Percentiles rank a stretch among this genome's conserved stretches.
phyloP scores from a whole-genome alignment of 2,797 vertebrate species.

The Falco columbarius region DNA sequence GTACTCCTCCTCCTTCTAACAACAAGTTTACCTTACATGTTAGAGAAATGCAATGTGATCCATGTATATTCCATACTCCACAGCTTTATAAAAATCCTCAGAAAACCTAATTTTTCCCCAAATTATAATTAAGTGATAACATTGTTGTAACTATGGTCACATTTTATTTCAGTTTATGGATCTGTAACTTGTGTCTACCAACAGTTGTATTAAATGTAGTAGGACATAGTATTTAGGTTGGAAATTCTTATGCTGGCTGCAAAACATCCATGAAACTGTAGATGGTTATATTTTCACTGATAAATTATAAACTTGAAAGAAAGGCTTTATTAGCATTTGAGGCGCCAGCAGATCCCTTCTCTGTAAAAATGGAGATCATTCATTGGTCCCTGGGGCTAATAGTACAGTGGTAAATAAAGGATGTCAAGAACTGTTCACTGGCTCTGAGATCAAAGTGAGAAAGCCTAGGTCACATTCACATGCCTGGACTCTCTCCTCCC shows the following conservation, averaged over 20 bases:
- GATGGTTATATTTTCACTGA: background rate
- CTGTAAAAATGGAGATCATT: background rate
- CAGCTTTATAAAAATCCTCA: background rate
- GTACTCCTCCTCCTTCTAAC: background rate
- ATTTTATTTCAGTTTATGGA: background rate
- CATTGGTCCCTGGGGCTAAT: background rate
- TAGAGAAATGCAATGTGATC: background rate
- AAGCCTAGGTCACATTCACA: background rate
- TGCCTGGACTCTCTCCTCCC: fast-evolving
- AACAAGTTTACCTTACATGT: background rate
- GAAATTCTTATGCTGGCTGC: background rate
- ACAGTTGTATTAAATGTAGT: background rate
- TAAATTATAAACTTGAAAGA: background rate
- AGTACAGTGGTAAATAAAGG: background rate
- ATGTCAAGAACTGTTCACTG: background rate
- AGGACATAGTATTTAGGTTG: background rate
- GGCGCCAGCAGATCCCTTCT: background rate
- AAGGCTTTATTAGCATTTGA: background rate
- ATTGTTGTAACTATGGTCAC: background rate
- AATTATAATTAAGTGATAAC: background rate
- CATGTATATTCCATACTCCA: background rate
- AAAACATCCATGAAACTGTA: background rate
- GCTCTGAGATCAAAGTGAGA: background rate
- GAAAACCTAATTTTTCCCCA: background rate
- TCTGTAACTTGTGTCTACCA: background rate